Percentiles rank a stretch among this genome's conserved stretches.
Evolutionary conservation across 1,140 invertebrate species (phyloP).

Genomic region (Brachionus rotundiformis): DNA sequence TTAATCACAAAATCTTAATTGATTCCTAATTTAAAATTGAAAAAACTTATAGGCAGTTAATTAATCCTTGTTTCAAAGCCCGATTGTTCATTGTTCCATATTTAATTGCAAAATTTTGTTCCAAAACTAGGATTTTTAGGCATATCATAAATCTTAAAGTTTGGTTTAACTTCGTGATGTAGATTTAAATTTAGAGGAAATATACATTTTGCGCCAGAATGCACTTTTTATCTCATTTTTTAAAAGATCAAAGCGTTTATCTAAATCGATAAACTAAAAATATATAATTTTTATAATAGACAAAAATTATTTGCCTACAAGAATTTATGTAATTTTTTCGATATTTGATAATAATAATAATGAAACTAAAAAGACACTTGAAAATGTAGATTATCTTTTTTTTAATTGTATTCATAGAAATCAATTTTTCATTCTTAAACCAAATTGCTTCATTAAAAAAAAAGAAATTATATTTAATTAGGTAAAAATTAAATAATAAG

Average conservation of each 20-base stretch:
- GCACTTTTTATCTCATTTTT: background rate
- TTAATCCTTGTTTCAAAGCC: background rate
- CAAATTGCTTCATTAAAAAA: no score
- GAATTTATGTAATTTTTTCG: background rate
- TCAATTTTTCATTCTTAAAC: no score
- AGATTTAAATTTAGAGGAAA: background rate
- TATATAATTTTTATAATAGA: background rate
- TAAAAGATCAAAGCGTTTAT: background rate
- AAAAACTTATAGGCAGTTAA: background rate
- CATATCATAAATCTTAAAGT: background rate
- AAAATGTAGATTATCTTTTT: background rate
- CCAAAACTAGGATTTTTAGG: background rate
- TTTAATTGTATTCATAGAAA: no score
- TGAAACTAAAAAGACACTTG: background rate
- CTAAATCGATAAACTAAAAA: background rate
- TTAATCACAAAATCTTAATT: background rate
- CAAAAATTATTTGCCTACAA: background rate
- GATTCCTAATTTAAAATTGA: background rate
- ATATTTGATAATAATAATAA: background rate
- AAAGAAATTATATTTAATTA: no score
- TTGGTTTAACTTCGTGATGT: background rate
- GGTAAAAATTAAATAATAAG: no score
- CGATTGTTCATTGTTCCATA: background rate
- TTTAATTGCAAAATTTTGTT: background rate
- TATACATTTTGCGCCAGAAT: background rate